phyloP scores from a whole-genome alignment of 1,140 invertebrate species.

The Apis laboriosa region DNA sequence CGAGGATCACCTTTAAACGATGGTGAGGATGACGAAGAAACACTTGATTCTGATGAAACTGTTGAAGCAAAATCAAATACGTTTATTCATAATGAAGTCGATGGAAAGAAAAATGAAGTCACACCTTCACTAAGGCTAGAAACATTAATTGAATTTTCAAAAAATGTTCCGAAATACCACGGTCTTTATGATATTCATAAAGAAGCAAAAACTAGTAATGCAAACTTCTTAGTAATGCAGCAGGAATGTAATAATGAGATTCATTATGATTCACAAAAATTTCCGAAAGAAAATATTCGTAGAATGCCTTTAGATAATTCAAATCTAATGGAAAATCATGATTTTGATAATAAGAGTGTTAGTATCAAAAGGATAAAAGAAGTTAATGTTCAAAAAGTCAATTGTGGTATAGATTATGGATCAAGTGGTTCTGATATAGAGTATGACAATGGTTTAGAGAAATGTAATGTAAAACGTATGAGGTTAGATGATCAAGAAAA shows the following conservation, averaged over 20 bases:
- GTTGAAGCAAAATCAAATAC: slow-evolving; percentile 68
- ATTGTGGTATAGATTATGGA: slow-evolving; percentile 67
- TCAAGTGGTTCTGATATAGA: slow-evolving; percentile 74
- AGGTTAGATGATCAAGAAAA: slow-evolving; percentile 80
- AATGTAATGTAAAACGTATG: slow-evolving; percentile 80
- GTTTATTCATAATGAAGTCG: slow-evolving; percentile 75
- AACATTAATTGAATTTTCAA: slow-evolving; percentile 69
- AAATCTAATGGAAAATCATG: slow-evolving; percentile 78
- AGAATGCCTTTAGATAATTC: slow-evolving; percentile 77
- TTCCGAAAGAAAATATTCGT: slow-evolving; percentile 79
- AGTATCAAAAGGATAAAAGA: slow-evolving; percentile 81
- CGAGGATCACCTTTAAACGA: slow-evolving; percentile 72
- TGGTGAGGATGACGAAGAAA: slow-evolving; percentile 69
- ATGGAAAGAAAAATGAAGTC: slow-evolving; percentile 56
- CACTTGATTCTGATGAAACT: slow-evolving; percentile 74
- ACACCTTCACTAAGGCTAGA: slow-evolving; percentile 58
- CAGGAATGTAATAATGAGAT: slow-evolving; percentile 82
- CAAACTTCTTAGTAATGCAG: slow-evolving; percentile 83
- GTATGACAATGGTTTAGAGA: slow-evolving; percentile 73
- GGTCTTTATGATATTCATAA: slow-evolving; percentile 84
- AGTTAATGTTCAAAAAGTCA: slow-evolving; percentile 77
- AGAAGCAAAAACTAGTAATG: slow-evolving; percentile 85
- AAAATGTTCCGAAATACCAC: slow-evolving; percentile 60
- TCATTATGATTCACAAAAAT: slow-evolving; percentile 85
- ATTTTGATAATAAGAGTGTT: slow-evolving; percentile 78